A percentile compares a stretch with the other conserved stretches of the same genome.
phyloP scores from a whole-genome alignment of 1,140 invertebrate genomes.

The Calephelis virginiensis region DNA sequence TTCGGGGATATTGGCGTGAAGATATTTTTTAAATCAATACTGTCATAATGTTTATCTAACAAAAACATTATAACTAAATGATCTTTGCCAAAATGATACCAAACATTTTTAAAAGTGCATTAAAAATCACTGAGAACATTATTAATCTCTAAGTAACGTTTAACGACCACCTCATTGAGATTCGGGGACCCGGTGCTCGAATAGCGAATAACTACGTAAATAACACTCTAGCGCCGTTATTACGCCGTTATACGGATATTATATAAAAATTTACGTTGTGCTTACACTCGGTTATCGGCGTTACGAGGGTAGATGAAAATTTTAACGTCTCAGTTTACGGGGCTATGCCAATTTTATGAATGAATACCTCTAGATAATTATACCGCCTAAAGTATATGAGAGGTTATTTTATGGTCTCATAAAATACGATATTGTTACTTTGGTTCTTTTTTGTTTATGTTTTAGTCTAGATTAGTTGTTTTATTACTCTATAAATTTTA shows the following conservation, averaged over 20 bases:
- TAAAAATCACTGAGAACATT: too few relatives aligned
- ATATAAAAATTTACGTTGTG: slow-evolving; percentile 30
- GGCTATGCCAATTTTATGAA: slow-evolving; percentile 23
- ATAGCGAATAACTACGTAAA: slow-evolving; percentile 28
- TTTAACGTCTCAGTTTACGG: slow-evolving; percentile 1
- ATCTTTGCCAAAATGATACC: too few relatives aligned
- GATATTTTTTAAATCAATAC: too few relatives aligned
- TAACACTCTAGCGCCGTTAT: slow-evolving; percentile 25
- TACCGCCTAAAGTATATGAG: not conserved
- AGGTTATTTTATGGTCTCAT: slow-evolving; percentile 6
- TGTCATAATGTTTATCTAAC: too few relatives aligned
- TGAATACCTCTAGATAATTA: slow-evolving; percentile 14
- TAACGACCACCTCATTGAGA: not conserved
- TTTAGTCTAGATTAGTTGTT: not conserved
- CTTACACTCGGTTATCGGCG: slow-evolving; percentile 21
- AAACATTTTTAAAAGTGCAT: too few relatives aligned
- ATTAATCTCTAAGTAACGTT: too few relatives aligned
- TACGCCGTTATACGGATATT: slow-evolving; percentile 28
- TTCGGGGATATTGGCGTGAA: too few relatives aligned
- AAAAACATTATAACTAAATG: too few relatives aligned
- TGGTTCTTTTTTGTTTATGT: not conserved
- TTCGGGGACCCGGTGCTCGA: not conserved
- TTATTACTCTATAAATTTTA: too few relatives aligned
- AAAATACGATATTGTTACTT: not conserved
- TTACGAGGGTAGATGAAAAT: slow-evolving; percentile 20